Evolutionary conservation across 2,888 invertebrate genomes (phyloP), one percentile per base, ranked within the genome.

Genomic region (Drosophila ezoana): DNA sequence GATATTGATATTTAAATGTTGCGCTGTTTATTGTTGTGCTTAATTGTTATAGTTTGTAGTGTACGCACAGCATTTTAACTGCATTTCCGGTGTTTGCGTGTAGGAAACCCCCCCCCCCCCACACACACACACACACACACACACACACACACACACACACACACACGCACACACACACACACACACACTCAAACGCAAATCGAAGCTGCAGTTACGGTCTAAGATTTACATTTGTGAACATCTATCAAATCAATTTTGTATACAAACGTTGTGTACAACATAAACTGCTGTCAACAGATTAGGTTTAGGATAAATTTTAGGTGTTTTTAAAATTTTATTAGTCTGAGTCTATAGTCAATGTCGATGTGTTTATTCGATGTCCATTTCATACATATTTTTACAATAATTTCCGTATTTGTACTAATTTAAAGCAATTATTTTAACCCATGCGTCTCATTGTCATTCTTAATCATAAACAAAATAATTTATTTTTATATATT

Each of bases 1-100:
- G 82, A 82, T 79, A 80, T 69, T 76, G 53, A 72, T 80, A 81
- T 70, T 58, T 61, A 64, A 73, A 68, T 83, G 77, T 87, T 67
- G 68, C 60, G 54, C 64, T 69, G 48, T 75, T 75, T 35, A 65
- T 65, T 79, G 72, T 75, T 75, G 80, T 70, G 67, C 81, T 68
- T 74, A 69, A 80, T 56, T 67, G 67, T 72, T 84, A 59, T 71
- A 74, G 57, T 78, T 45, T 57, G 41, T 53, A 66, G 35, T 54
- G 35, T 56, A 47, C 23, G 51, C 13, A 40, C 57, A 47, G 44
- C 68, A 67, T 58, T 58, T 54, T 2, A 43, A 35, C 10, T 40
- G 32, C 33, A 40, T 62, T 43, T 33, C 28, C 33, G 20, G 32
- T 49, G 18, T 33, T 11, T 35, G 32, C 18, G 41, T 18, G 40